Conservation (phyloP, 2,113 vertebrate species). For the Amphilophus citrinellus region DNA sequence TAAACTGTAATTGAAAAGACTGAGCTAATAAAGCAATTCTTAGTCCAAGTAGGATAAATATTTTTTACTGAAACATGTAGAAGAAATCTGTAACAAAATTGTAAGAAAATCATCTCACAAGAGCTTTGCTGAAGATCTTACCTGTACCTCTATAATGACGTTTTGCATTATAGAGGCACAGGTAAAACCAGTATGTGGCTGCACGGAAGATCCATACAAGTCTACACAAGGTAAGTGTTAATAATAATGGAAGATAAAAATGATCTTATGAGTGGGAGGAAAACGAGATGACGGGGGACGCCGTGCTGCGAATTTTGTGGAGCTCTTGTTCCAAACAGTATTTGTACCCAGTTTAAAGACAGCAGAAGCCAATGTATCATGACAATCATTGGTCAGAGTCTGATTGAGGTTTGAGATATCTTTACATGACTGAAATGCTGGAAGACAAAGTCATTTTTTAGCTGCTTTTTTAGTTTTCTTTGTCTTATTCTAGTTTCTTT, state of each 20-base stretch:
- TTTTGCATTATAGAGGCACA: background rate
- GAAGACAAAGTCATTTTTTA: background rate
- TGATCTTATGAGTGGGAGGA: background rate
- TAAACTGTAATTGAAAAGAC: background rate
- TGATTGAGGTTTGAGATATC: background rate
- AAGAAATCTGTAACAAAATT: background rate
- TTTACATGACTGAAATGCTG: background rate
- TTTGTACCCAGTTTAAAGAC: background rate
- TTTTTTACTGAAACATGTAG: background rate
- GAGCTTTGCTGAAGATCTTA: background rate
- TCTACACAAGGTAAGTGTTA: background rate
- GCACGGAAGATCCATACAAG: background rate
- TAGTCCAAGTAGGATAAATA: background rate
- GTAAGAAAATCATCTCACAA: background rate
- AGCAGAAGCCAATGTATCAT: background rate
- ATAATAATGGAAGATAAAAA: slow-evolving; percentile 5
- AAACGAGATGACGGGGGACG: background rate
- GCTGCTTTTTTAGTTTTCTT: background rate
- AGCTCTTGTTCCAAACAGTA: background rate
- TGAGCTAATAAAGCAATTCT: background rate
- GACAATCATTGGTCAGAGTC: background rate
- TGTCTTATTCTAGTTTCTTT: background rate
- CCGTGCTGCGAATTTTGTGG: background rate
- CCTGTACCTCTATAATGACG: background rate
- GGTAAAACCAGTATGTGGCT: background rate